Evolutionary conservation across 2,113 vertebrate genomes (phyloP), one percentile per base, ranked within the genome.

Genomic region (Entelurus aequoreus): DNA sequence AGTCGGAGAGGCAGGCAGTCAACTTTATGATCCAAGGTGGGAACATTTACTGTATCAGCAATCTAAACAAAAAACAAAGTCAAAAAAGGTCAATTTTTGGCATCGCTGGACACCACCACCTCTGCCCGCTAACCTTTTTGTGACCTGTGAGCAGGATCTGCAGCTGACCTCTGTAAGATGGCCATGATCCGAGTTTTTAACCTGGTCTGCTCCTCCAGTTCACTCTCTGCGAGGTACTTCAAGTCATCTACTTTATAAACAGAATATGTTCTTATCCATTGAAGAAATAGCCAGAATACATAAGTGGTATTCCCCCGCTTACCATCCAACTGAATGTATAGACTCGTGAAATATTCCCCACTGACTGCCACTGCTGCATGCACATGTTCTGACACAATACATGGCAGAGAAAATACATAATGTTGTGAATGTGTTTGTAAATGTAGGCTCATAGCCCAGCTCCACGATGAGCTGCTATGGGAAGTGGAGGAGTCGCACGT

Each of bases 11-110:
- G 42, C 94, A 96, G 75, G 95, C 95, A 0, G 93, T 97, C 69
- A 97, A 96, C 88, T 98, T 97, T 80, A 90, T 95, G 54, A 90
- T 97, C 50, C 94, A 97, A 93, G 95, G 95, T 96, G 67, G 56
- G 59, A 48, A 35, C 14, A 47, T 4, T 13, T 11, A 51, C 49
- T 19, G 49, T 3, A 51, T 19, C 19, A 50, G 12, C 16, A 51
- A 51, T 19, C n/a, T 5, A 51, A 19, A 19, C 49, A 50, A 50
- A n/a, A 5, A n/a, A 51, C 3, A 51, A 51, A 51, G 0, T 46
- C 10, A 12, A 12, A 11, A 3, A 11, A 11, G 42, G 42, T 11
- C 4, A 3, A 12, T 46, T 46, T 46, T 28, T 28, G 28, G 28
- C 28, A 28, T 28, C 3, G 42, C 42, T 46, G 42, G 16, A 50